These are phyloP conservation scores for Perithous albicinctus DNA, from an alignment of 2,888 invertebrate species.

Conservation along the genomic window DNA sequence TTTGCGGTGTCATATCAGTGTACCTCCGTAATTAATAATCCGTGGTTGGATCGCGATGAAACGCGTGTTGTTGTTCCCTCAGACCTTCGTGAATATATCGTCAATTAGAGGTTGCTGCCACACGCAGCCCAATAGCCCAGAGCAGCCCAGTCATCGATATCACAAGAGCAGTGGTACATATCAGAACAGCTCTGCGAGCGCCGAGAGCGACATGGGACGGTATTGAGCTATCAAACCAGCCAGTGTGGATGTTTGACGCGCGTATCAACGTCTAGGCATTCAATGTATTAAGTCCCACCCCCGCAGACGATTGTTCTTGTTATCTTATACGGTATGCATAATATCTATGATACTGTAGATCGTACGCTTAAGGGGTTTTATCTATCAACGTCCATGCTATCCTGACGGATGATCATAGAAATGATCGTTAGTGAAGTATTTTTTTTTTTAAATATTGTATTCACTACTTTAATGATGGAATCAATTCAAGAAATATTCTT, in stretches of 20 bases:
- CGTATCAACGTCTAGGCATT: constrained; percentile 48
- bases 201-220: constrained; percentile 23
- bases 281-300: constrained; percentile 17
- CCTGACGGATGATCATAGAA: neutral
- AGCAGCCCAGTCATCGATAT: constrained; percentile 49
- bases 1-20: constrained; percentile 10
- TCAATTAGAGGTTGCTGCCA: constrained; percentile 57
- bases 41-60: constrained; percentile 15
- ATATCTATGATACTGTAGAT: neutral
- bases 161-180: constrained; percentile 45
- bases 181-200: constrained; percentile 28
- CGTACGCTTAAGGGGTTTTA: neutral
- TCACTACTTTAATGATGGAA: too few relatives aligned
- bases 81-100: constrained; percentile 46
- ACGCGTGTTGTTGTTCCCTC: constrained; percentile 21
- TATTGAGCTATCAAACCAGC: neutral
- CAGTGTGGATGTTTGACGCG: constrained; percentile 41
- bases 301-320: neutral
- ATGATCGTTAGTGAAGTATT: neutral
- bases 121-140: constrained; percentile 38
- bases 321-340: neutral
- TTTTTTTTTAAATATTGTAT: neutral
- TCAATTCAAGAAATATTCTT: too few relatives aligned
- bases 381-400: neutral
- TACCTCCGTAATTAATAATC: constrained; percentile 52